These are phyloP conservation scores for Bombus sibiricus DNA, from an alignment of 1,140 invertebrate species.

Conservation along the genomic window DNA sequence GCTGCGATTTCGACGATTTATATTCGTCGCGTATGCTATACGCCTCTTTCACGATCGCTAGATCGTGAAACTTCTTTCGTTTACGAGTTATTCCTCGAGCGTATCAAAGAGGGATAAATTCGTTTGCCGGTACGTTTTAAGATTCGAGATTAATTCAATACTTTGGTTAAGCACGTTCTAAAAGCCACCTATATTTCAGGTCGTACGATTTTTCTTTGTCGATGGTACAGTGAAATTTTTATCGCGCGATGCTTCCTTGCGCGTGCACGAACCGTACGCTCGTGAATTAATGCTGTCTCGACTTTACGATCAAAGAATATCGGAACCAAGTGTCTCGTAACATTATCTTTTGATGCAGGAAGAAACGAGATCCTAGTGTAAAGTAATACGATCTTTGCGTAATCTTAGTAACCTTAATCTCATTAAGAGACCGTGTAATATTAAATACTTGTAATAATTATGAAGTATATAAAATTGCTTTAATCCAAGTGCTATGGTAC, in stretches of 20 bases:
- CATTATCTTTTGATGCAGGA: neutral
- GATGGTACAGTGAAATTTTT: neutral
- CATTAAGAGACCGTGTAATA: too few relatives aligned
- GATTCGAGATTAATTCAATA: neutral
- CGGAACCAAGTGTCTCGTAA: neutral
- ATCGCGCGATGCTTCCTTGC: neutral
- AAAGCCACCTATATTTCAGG: neutral
- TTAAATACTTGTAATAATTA: neutral
- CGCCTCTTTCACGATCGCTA: too few relatives aligned
- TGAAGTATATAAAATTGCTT: neutral
- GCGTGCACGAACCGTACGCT: neutral
- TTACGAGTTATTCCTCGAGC: neutral
- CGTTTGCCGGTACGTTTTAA: too few relatives aligned
- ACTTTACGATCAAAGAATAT: slow-evolving; percentile 3
- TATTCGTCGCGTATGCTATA: slow-evolving; percentile 6
- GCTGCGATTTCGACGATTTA: slow-evolving; percentile 25
- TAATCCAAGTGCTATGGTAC: neutral
- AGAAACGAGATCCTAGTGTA: neutral
- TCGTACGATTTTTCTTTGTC: neutral
- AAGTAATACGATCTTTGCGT: neutral
- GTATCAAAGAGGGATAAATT: neutral
- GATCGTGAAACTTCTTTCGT: neutral
- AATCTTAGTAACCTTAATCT: neutral
- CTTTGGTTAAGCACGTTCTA: neutral
- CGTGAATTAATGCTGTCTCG: neutral